These are phyloP conservation scores for Eucriotettix oculatus DNA, from an alignment of 2,888 invertebrate genomes.

Conservation along the genomic window DNA sequence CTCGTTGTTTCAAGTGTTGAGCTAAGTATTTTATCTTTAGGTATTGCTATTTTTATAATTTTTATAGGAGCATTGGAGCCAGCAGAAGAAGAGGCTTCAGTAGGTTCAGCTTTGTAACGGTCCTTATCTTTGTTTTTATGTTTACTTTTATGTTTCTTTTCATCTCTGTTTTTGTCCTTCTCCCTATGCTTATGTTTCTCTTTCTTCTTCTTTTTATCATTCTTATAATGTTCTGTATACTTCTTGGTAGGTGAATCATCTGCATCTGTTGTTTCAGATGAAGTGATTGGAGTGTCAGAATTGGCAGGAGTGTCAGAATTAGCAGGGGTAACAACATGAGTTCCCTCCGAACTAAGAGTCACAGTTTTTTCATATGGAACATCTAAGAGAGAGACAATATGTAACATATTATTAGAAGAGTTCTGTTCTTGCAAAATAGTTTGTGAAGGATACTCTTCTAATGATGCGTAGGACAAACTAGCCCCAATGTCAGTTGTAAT, in stretches of 20 bases:
- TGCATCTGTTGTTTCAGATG: background rate
- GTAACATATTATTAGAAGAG: background rate
- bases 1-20: slow-evolving; percentile 18
- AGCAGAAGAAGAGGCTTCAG: slow-evolving; percentile 7
- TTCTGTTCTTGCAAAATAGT: background rate
- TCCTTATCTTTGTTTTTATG: slow-evolving; percentile 28
- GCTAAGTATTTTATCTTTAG: slow-evolving; percentile 35
- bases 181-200: slow-evolving; percentile 14
- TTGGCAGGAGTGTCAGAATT: background rate
- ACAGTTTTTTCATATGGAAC: background rate
- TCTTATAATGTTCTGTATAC: slow-evolving; percentile 21
- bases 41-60: slow-evolving; percentile 41
- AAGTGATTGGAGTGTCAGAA: background rate
- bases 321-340: background rate
- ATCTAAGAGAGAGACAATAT: background rate
- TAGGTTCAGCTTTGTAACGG: slow-evolving; percentile 11
- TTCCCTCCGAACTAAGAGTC: background rate
- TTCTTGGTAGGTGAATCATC: background rate
- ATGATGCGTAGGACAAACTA: slow-evolving; percentile 2
- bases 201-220: slow-evolving; percentile 35
- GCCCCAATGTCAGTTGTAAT: slow-evolving; percentile 5
- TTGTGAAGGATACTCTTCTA: background rate
- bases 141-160: slow-evolving; percentile 27
- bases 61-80: slow-evolving; percentile 26
- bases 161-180: slow-evolving; percentile 41